Evolutionary conservation across 2,888 invertebrate species (phyloP).

Genomic region (Marronus borbonicus): DNA sequence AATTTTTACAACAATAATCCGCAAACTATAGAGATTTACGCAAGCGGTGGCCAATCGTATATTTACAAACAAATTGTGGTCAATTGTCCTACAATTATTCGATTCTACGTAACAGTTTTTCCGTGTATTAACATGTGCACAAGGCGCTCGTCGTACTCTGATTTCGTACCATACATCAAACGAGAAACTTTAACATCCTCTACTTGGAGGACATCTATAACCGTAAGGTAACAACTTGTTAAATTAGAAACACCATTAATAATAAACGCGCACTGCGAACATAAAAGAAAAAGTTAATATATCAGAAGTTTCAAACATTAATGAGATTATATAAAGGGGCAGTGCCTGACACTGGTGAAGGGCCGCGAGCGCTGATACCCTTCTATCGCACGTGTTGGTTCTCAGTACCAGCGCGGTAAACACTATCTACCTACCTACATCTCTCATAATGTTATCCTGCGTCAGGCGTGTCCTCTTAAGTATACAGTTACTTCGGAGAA

Average conservation of each 20-base stretch:
- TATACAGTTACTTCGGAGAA: constrained; percentile 3
- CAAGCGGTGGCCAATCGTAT: too few species aligned
- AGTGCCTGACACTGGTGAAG: constrained; percentile 3
- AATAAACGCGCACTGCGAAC: not conserved
- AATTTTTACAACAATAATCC: too few species aligned
- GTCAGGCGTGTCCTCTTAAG: not conserved
- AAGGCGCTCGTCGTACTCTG: too few species aligned
- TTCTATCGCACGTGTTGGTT: constrained; percentile 21
- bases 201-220: not conserved
- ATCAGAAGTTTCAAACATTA: constrained; percentile 19
- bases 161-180: not conserved
- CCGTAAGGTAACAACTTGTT: constrained; percentile 4
- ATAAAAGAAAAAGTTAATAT: constrained; percentile 14
- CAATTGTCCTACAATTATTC: too few species aligned
- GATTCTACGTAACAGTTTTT: too few species aligned
- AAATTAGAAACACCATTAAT: constrained; percentile 3
- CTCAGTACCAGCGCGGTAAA: constrained; percentile 14
- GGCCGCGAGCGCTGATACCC: not conserved
- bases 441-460: constrained; percentile 11
- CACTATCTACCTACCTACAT: not conserved
- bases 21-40: too few species aligned
- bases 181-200: not conserved
- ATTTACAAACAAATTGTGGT: too few species aligned
- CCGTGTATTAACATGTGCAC: too few species aligned
- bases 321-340: constrained; percentile 14